phyloP scores from a whole-genome alignment of 37 sponge, comb jelly and placozoan genomes.

The Axinella damicornis region DNA sequence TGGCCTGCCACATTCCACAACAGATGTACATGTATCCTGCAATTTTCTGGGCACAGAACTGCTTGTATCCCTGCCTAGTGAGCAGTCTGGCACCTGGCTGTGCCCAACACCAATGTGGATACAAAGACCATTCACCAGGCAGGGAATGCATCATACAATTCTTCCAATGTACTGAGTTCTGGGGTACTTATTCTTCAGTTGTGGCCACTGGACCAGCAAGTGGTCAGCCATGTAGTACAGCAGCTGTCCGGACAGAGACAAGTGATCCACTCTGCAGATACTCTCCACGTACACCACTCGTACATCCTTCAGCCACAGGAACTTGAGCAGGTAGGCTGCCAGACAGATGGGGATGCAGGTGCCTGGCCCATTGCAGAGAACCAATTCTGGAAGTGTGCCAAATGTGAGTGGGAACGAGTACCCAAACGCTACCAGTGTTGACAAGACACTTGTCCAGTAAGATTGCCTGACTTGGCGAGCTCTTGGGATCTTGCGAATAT shows the following conservation, averaged over 20 bases:
- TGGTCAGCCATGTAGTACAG: slow-evolving; percentile 89
- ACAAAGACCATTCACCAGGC: no score
- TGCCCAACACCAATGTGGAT: no score
- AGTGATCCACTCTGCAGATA: slow-evolving; percentile 85
- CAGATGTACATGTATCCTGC: no score
- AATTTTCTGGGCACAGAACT: no score
- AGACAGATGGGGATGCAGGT: slow-evolving; percentile 95
- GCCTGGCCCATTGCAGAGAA: slow-evolving; percentile 98
- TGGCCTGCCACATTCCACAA: no score
- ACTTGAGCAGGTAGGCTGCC: slow-evolving; percentile 65
- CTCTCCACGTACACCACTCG: slow-evolving; percentile 97
- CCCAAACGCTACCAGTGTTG: slow-evolving; percentile 78
- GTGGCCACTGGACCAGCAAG: slow-evolving; percentile 95
- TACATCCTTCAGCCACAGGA: slow-evolving; percentile 46
- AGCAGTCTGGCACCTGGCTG: no score
- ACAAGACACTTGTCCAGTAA: slow-evolving; percentile 74
- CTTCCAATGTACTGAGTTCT: slow-evolving; percentile 90
- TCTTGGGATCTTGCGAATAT: slow-evolving; percentile 72
- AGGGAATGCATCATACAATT: slow-evolving; percentile 10
- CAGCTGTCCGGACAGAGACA: slow-evolving; percentile 91
- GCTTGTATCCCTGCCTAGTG: no score
- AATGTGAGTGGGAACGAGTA: slow-evolving; percentile 64
- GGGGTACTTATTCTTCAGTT: slow-evolving; percentile 72
- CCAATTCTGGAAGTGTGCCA: slow-evolving; percentile 75
- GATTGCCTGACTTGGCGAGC: slow-evolving; percentile 91